These are phyloP conservation scores for Brachylomia viminalis DNA, from an alignment of 2,888 invertebrate genomes.

Conservation along the genomic window DNA sequence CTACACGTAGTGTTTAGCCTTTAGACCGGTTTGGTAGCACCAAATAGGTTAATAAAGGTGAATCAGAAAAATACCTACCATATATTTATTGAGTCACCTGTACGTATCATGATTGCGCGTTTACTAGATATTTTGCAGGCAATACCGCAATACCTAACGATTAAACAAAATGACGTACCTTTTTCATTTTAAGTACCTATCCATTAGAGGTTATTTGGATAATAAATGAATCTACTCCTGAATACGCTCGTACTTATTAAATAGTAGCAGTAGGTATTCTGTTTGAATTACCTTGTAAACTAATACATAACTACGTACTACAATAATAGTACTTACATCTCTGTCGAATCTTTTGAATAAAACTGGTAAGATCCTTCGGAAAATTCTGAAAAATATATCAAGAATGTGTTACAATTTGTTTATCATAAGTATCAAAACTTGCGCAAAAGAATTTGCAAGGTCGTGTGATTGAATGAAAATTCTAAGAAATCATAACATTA, in stretches of 20 bases:
- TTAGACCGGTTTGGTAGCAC: conserved; percentile 29
- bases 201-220: neutral
- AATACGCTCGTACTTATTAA: neutral
- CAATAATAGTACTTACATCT: neutral
- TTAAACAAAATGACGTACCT: neutral
- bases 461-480: neutral
- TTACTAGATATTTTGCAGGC: conserved; percentile 10
- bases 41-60: conserved; percentile 25
- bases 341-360: neutral
- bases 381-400: neutral
- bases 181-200: conserved; percentile 7
- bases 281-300: neutral
- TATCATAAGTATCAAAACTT: conserved; percentile 10
- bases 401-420: neutral
- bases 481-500: conserved; percentile 18
- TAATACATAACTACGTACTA: neutral
- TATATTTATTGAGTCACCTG: conserved; percentile 19
- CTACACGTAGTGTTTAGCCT: conserved; percentile 28
- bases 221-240: neutral
- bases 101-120: conserved; percentile 18
- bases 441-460: conserved; percentile 18
- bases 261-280: neutral
- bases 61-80: conserved; percentile 29
- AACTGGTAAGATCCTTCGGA: neutral
- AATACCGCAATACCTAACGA: conserved; percentile 20